Percentiles rank a stretch among this genome's conserved stretches.
These are phyloP conservation scores for Scytalopus superciliaris DNA, from an alignment of 2,113 vertebrate genomes.

Conservation along the genomic window DNA sequence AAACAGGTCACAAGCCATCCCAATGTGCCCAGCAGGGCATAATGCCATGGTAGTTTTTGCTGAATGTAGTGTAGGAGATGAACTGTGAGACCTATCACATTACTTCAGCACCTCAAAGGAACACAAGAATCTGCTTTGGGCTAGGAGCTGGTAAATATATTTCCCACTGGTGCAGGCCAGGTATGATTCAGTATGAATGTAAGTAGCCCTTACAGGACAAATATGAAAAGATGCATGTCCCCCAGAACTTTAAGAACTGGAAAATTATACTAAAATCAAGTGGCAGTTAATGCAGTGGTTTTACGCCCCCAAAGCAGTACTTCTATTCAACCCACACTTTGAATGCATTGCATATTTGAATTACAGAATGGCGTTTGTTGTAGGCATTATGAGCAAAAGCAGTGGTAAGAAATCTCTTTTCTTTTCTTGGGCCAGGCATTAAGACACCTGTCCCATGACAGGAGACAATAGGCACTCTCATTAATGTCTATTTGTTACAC, in stretches of 20 bases:
- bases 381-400: background rate
- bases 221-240: background rate
- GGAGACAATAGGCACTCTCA: background rate
- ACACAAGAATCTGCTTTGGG: background rate
- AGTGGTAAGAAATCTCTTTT: background rate
- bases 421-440: background rate
- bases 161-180: background rate
- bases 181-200: background rate
- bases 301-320: background rate
- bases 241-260: background rate
- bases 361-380: background rate
- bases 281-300: background rate
- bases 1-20: background rate
- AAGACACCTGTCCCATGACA: conserved; percentile 12
- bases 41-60: background rate
- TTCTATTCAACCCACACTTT: background rate
- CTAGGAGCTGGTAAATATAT: background rate
- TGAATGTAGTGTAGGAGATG: background rate
- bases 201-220: background rate
- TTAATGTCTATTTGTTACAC: background rate
- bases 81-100: background rate
- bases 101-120: background rate
- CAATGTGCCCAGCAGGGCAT: background rate
- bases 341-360: background rate
- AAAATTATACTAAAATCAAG: background rate